A percentile compares a stretch with the other conserved stretches of the same genome.
Evolutionary conservation across 2,797 vertebrate species (phyloP).

Genomic region (Lycodopsis pacificus): DNA sequence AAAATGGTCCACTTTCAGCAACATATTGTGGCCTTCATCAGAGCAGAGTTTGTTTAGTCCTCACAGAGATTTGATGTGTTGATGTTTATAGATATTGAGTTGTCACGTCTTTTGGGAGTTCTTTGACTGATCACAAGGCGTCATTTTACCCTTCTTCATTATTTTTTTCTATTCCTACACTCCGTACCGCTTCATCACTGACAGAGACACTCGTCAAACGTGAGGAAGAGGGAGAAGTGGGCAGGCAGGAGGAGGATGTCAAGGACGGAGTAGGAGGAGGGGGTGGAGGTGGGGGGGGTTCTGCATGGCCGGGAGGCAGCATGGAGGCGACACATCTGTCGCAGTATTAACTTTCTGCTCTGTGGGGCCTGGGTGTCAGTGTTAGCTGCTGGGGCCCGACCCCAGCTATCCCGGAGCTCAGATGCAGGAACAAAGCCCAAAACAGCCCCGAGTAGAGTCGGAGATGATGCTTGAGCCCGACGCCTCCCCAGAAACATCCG

Average conservation of each 20-base stretch:
- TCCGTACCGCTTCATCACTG: background rate
- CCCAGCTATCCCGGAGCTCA: constrained; percentile 64
- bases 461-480: background rate
- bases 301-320: constrained; percentile 91
- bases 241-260: constrained; percentile 69
- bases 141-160: background rate
- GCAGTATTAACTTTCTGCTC: constrained; percentile 95
- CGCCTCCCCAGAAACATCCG: background rate
- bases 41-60: background rate
- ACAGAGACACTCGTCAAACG: background rate
- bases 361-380: constrained; percentile 92
- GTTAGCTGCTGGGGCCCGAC: constrained; percentile 56
- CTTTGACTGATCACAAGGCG: background rate
- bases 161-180: background rate
- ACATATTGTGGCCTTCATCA: background rate
- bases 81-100: background rate
- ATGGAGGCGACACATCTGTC: constrained; percentile 94
- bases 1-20: background rate
- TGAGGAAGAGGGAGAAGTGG: constrained; percentile 74
- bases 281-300: constrained; percentile 48
- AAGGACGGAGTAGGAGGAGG: background rate
- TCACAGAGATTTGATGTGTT: background rate
- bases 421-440: constrained; percentile 60
- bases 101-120: background rate
- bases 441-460: constrained; percentile 44